Conservation (phyloP, 2,113 vertebrate species). For the Bungarus multicinctus region DNA sequence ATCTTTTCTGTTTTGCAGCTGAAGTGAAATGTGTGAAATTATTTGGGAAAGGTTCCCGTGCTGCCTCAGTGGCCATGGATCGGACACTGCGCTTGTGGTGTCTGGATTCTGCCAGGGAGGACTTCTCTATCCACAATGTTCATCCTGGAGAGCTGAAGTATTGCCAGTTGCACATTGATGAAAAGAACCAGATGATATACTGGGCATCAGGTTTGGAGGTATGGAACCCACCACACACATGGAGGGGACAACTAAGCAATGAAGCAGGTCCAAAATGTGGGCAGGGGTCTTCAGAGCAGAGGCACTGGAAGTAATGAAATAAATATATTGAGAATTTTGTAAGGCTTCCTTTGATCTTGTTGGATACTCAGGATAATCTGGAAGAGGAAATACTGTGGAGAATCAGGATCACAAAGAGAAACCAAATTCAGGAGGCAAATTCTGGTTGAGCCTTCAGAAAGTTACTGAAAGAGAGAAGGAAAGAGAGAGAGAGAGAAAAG, state of each 20-base stretch:
- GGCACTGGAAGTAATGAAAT: not conserved
- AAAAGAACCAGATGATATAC: constrained; percentile 57
- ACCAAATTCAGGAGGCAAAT: not conserved
- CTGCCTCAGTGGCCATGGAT: constrained; percentile 74
- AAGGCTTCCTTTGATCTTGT: not conserved
- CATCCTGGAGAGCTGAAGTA: constrained; percentile 38
- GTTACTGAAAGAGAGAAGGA: not conserved
- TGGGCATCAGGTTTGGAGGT: constrained; percentile 70
- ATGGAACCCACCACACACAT: not conserved
- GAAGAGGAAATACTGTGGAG: not conserved
- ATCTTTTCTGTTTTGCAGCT: constrained; percentile 42
- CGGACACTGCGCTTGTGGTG: constrained; percentile 72
- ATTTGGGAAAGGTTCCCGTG: constrained; percentile 55
- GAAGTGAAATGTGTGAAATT: constrained; percentile 66
- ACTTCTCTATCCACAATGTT: constrained; percentile 60
- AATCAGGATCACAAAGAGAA: not conserved
- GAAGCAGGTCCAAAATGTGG: not conserved
- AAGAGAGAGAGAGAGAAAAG: too few relatives aligned
- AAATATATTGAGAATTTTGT: not conserved
- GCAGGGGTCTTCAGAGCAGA: not conserved
- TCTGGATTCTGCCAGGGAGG: constrained; percentile 66
- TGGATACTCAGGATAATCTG: not conserved
- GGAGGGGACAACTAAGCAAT: not conserved
- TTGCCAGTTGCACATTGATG: constrained; percentile 62
- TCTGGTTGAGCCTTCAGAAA: not conserved